A percentile compares a stretch with the other conserved stretches of the same genome.
phyloP scores from a whole-genome alignment of 2,888 invertebrate genomes.

The Prostheceraeus crozeri region DNA sequence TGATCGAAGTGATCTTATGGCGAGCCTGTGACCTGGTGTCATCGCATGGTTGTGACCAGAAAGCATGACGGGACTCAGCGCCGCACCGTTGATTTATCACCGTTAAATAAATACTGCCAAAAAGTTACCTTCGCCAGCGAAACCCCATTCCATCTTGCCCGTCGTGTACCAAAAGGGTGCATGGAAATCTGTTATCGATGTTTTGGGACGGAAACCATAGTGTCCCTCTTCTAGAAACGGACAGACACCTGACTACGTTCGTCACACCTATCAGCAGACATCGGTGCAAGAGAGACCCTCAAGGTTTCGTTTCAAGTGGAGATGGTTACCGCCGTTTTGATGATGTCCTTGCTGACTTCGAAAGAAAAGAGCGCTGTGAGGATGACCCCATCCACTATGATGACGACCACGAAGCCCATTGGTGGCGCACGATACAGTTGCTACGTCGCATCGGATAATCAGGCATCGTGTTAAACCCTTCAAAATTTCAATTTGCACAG shows the following conservation, averaged over 20 bases:
- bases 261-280: conserved; percentile 40
- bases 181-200: conserved; percentile 40
- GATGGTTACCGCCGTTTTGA: conserved; percentile 41
- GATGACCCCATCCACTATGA: conserved; percentile 28
- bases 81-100: conserved; percentile 18
- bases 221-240: conserved; percentile 39
- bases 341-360: conserved; percentile 35
- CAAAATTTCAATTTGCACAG: neutral
- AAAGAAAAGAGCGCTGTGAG: conserved; percentile 40
- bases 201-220: conserved; percentile 40
- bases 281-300: conserved; percentile 40
- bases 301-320: conserved; percentile 40
- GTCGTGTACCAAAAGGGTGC: conserved; percentile 39
- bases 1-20: conserved; percentile 15
- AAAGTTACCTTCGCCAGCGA: conserved; percentile 10
- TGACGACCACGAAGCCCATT: conserved; percentile 11
- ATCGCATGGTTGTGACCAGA: conserved; percentile 4
- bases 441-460: neutral
- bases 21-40: conserved; percentile 17
- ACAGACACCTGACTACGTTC: conserved; percentile 37
- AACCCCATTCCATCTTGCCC: conserved; percentile 39
- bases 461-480: conserved; percentile 14
- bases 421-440: conserved; percentile 31
- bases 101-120: conserved; percentile 12
- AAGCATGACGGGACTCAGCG: conserved; percentile 7